Evolutionary conservation across 1,140 invertebrate species (phyloP), one percentile per base, ranked within the genome.

Genomic region (Drosophila erecta): DNA sequence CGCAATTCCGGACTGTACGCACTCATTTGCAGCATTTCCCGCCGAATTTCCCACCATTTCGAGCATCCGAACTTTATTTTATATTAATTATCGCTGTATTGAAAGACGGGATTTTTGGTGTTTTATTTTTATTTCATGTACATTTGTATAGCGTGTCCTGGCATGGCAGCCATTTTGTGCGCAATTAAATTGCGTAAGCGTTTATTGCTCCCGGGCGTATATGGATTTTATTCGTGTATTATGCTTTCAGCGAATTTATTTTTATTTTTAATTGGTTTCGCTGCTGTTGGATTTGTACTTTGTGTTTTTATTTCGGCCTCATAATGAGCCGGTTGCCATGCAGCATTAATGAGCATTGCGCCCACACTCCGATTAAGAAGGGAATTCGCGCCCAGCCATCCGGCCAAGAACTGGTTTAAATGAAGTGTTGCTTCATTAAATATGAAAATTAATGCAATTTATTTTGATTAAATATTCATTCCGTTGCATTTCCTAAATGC

Each of bases 141-240:
- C 49, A 60, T 61, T 76, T 57, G 58, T 69, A 59, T 50, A 47
- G 46, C 38, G 20, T 62, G 40, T 62, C 17, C 51, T 54, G 71
- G 53, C 61, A 65, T 54, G 71, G 53, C 61, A 65, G 76, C 72
- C 84, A 84, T 90, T 89, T 89, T 89, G 80, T 80, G 76, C 51
- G 76, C 84, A 89, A 90, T 89, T 89, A 84, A 89, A 89, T 84
- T 89, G 84, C 76, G 84, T 89, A 89, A 83, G 72, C 84, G 80
- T 80, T 84, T 89, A 89, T 89, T 77, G 84, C 84, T 79, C 83
- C 84, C 79, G 81, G 73, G 67, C 69, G 84, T 70, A 46, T 64
- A 64, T 85, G 66, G 60, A 59, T 61, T 57, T 43, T 79, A 62
- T 58, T 56, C 79, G 53, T 67, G 47, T 62, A 58, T 73, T 81